A percentile compares a stretch with the other conserved stretches of the same genome.
Conservation (phyloP, 2,797 vertebrate species). For the Cuculus canorus region DNA sequence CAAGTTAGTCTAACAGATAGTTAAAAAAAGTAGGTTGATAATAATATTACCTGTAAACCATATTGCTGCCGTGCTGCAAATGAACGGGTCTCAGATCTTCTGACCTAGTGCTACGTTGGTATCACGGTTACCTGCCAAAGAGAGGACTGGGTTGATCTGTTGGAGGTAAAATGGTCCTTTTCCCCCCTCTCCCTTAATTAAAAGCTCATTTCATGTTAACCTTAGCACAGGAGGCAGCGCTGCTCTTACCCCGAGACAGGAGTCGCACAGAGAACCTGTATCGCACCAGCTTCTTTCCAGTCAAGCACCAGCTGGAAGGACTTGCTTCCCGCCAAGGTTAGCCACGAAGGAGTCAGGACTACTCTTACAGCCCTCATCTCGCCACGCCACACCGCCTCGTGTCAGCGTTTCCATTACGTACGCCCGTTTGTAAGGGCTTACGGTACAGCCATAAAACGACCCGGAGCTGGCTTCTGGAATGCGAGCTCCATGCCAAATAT, state of each 20-base stretch:
- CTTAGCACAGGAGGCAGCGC: conserved; percentile 29
- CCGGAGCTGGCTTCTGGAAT: conserved; percentile 47
- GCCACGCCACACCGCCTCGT: conserved; percentile 66
- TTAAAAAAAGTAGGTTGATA: conserved; percentile 86
- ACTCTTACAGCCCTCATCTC: conserved; percentile 62
- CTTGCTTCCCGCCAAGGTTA: conserved; percentile 53
- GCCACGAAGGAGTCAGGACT: conserved; percentile 72
- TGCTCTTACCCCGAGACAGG: conserved; percentile 26
- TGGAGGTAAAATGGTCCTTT: conserved; percentile 21
- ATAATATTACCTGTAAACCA: conserved; percentile 82
- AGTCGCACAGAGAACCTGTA: conserved; percentile 59
- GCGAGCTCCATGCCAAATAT: conserved; percentile 45
- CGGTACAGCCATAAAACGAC: conserved; percentile 72
- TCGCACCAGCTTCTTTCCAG: conserved; percentile 65
- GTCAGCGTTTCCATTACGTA: conserved; percentile 75
- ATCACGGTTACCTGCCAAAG: not conserved
- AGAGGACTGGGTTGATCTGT: conserved; percentile 53
- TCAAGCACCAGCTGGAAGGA: conserved; percentile 59
- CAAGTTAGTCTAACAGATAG: conserved; percentile 88
- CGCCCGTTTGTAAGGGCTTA: conserved; percentile 71
- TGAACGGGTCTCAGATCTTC: conserved; percentile 60
- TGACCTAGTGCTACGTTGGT: conserved; percentile 24
- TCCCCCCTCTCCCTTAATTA: conserved; percentile 43
- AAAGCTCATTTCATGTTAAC: conserved; percentile 62
- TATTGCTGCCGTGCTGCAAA: conserved; percentile 78